Evolutionary conservation across 1,140 invertebrate species (phyloP), one percentile per base, ranked within the genome.

Genomic region (Bathynomus jamesi): DNA sequence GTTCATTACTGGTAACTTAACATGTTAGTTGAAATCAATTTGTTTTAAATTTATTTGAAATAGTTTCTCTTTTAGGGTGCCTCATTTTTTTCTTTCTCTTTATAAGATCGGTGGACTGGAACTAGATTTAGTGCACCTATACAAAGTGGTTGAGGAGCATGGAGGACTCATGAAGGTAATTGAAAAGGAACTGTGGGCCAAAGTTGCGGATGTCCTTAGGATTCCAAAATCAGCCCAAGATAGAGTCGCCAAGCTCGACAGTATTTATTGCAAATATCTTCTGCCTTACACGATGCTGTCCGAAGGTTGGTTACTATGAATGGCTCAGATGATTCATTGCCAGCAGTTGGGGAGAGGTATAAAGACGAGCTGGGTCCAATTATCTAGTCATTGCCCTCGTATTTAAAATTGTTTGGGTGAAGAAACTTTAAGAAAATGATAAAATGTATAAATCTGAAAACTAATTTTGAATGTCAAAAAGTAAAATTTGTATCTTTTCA

Each of bases 181-280:
- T 31, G 92, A 95, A 78, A 93, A 94, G 79, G 93, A 95, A 77
- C 90, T 90, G 78, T 97, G 94, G 95, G 85, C 87, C 0, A 90
- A 89, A 78, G 91, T 97, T 13, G 93, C 93, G 0, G 94, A 97
- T 78, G 85, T 88, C 4, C 90, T 96, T 88, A 89, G 89, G 78
- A 91, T 95, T 77, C 90, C 91, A 0, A 91, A 91, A 83, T 86
- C 88, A 29, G 88, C 90, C 0, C 90, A 93, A 78, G 92, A 94
- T 82, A 85, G 92, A 28, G 88, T 90, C 4, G 90, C 89, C 1
- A 93, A 94, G 81, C 82, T 98, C 8, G 94, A 97, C 81, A 89
- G 93, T 78, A 90, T 95, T 70, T 98, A 96, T 81, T 93, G 93
- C 81, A 95, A 94, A 87, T 96, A 94, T 83, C 83, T 97, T 29